Evolutionary conservation across 2,888 invertebrate genomes (phyloP).

Genomic region (Gryllus longicercus): DNA sequence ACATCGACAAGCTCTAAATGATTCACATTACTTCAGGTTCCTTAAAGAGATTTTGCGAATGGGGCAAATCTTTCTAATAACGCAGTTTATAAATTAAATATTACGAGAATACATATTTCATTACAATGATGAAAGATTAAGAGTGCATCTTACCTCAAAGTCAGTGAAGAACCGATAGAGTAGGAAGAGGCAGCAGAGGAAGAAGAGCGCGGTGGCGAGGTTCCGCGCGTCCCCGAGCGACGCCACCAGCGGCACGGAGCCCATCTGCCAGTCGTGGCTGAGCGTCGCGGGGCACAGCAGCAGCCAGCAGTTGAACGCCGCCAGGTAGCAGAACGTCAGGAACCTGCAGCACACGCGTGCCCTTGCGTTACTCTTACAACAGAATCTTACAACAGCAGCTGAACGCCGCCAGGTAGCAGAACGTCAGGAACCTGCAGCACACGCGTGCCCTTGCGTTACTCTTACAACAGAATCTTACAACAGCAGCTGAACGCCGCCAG

Average conservation of each 20-base stretch:
- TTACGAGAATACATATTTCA: too few species aligned
- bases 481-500: conserved; percentile 77
- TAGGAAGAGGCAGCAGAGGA: conserved; percentile 59
- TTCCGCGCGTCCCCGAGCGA: conserved; percentile 69
- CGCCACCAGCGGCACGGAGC: conserved; percentile 74
- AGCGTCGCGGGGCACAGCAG: conserved; percentile 73
- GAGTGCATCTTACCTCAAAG: conserved; percentile 58
- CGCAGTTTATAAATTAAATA: too few species aligned
- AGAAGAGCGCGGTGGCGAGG: conserved; percentile 65
- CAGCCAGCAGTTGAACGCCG: conserved; percentile 79
- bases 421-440: conserved; percentile 70
- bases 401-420: conserved; percentile 76
- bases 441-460: not conserved
- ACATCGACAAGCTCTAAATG: too few species aligned
- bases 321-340: conserved; percentile 77
- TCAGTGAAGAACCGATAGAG: conserved; percentile 62
- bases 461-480: too few species aligned
- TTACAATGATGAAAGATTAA: too few species aligned
- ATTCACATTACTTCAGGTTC: too few species aligned
- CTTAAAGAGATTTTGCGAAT: too few species aligned
- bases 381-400: conserved; percentile 59
- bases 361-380: too few species aligned
- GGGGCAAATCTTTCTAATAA: too few species aligned
- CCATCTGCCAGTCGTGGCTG: conserved; percentile 89
- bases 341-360: conserved; percentile 56